Conservation (phyloP, 30 jellyfish, hydroid and myxozoan genomes). For the Sanderia malayensis region DNA sequence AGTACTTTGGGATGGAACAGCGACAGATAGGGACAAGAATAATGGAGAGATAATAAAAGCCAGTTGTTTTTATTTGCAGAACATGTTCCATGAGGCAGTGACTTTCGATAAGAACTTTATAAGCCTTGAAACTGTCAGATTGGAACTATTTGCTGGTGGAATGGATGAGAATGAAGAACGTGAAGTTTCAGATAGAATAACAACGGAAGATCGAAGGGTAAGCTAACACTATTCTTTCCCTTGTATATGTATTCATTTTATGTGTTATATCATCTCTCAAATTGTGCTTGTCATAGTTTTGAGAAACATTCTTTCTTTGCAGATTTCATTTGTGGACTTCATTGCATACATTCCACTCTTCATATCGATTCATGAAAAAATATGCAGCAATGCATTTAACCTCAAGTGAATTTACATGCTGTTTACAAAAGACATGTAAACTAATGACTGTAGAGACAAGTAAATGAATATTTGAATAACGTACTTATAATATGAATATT, state of each 20-base stretch:
- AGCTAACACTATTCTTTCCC: too few species aligned
- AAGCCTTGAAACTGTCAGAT: slow-evolving; percentile 39
- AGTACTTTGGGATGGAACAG: too few species aligned
- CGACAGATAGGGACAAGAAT: too few species aligned
- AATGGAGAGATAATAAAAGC: too few species aligned
- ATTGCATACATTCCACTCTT: slow-evolving; percentile 64
- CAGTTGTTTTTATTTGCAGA: slow-evolving; percentile 17
- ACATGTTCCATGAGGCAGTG: slow-evolving; percentile 42
- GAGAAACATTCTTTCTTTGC: slow-evolving; percentile 8
- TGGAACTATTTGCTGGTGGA: slow-evolving; percentile 60
- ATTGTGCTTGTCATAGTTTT: too few species aligned
- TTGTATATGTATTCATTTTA: too few species aligned
- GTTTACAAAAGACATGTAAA: too few species aligned
- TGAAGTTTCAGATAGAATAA: slow-evolving; percentile 32
- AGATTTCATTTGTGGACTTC: slow-evolving; percentile 67
- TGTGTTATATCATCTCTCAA: too few species aligned
- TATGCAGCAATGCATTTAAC: slow-evolving; percentile 53
- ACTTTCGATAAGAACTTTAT: slow-evolving; percentile 23
- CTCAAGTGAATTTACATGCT: too few species aligned
- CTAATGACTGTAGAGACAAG: too few species aligned
- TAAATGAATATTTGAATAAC: too few species aligned
- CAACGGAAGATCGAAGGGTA: slow-evolving; percentile 34
- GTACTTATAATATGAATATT: too few species aligned
- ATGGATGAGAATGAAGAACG: slow-evolving; percentile 40
- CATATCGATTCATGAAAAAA: slow-evolving; percentile 62